Evolutionary conservation across 2,888 invertebrate genomes (phyloP).

Genomic region (Spodoptera picta): DNA sequence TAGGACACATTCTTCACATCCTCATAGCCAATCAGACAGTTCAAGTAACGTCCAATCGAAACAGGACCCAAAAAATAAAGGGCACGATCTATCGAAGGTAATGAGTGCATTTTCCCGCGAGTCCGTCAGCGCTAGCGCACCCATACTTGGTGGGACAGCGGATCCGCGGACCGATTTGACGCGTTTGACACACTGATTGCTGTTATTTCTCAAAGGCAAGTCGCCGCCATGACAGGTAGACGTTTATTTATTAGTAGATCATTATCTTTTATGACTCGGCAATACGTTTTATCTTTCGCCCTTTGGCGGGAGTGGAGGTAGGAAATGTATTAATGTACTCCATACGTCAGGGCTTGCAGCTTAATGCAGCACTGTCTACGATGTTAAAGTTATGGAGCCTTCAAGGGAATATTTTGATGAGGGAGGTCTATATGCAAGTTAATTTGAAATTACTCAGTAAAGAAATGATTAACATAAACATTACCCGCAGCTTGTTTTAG

Average conservation of each 20-base stretch:
- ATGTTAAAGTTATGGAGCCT: conserved; percentile 16
- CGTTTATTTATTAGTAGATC: conserved; percentile 59
- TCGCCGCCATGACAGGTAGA: conserved; percentile 57
- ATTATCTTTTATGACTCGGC: conserved; percentile 57
- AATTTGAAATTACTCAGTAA: too few species aligned
- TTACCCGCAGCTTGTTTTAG: too few species aligned
- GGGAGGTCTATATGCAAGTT: too few species aligned
- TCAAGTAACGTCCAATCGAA: conserved; percentile 2
- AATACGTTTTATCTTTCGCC: conserved; percentile 50
- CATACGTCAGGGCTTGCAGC: conserved; percentile 41
- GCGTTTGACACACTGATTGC: conserved; percentile 64
- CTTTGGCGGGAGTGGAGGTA: conserved; percentile 44
- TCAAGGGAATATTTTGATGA: conserved; percentile 6
- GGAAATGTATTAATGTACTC: conserved; percentile 39
- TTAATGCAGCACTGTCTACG: conserved; percentile 16
- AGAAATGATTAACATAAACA: too few species aligned
- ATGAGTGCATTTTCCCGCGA: conserved; percentile 56
- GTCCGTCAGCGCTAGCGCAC: conserved; percentile 36
- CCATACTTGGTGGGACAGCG: conserved; percentile 63
- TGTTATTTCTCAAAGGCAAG: conserved; percentile 60
- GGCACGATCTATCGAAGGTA: conserved; percentile 47
- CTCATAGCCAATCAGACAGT: conserved; percentile 2
- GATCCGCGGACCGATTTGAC: conserved; percentile 59
- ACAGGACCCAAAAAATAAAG: conserved; percentile 34
- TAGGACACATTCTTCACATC: background rate